A percentile compares a stretch with the other conserved stretches of the same genome.
Conservation (phyloP, 2,888 invertebrate genomes). For the Drosophila picticornis region DNA sequence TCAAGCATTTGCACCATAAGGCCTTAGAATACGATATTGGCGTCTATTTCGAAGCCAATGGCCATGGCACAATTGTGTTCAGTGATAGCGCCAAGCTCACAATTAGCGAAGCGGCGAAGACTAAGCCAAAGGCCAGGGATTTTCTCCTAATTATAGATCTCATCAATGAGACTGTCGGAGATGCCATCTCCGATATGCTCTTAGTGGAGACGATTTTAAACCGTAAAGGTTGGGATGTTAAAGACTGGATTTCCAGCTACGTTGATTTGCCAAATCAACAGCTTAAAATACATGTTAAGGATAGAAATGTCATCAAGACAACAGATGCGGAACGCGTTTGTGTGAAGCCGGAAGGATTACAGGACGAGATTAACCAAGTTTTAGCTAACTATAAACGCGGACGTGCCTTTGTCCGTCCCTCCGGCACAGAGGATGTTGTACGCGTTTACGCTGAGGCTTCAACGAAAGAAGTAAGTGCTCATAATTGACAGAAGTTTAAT, state of each 20-base stretch:
- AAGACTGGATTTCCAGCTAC: conserved; percentile 93
- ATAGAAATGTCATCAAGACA: conserved; percentile 94
- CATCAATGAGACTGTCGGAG: conserved; percentile 98
- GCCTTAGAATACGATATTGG: conserved; percentile 97
- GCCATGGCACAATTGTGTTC: conserved; percentile 97
- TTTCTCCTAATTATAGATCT: conserved; percentile 91
- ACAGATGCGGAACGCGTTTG: conserved; percentile 94
- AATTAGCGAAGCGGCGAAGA: conserved; percentile 86
- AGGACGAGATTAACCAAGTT: conserved; percentile 91
- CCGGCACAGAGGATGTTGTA: conserved; percentile 98
- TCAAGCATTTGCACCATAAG: conserved; percentile 97
- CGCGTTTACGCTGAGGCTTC: conserved; percentile 98
- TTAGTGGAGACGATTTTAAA: conserved; percentile 96
- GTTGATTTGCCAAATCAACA: conserved; percentile 94
- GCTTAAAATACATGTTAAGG: conserved; percentile 94
- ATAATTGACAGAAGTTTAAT: neutral
- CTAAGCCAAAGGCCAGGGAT: conserved; percentile 86
- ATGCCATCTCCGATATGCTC: conserved; percentile 98
- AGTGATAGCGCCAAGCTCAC: conserved; percentile 89
- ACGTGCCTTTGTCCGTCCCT: conserved; percentile 96
- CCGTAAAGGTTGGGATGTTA: conserved; percentile 91
- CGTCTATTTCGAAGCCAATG: conserved; percentile 99
- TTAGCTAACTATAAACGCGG: conserved; percentile 90
- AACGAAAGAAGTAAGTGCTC: conserved; percentile 87
- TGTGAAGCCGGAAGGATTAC: conserved; percentile 93